Evolutionary conservation across 2,797 vertebrate species (phyloP).

Genomic region (Artibeus jamaicensis): DNA sequence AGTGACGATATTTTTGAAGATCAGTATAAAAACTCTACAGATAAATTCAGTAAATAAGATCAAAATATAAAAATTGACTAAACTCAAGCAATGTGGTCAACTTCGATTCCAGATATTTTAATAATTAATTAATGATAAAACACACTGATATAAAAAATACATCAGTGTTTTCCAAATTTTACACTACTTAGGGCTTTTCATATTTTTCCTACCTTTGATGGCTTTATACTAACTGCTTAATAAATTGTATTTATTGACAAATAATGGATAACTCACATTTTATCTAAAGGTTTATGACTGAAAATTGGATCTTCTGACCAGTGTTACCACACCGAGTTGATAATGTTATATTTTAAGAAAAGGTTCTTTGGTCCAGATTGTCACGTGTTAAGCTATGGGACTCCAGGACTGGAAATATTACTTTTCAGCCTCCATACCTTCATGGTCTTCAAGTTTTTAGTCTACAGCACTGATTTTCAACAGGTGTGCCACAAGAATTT

Average conservation of each 20-base stretch:
- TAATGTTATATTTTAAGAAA: not conserved
- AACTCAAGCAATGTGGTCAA: not conserved
- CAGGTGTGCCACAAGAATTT: not conserved
- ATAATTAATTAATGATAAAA: not conserved
- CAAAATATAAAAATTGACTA: not conserved
- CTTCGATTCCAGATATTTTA: constrained; percentile 7
- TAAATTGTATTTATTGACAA: not conserved
- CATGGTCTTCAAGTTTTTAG: not conserved
- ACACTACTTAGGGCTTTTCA: not conserved
- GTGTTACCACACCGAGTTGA: not conserved
- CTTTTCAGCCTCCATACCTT: not conserved
- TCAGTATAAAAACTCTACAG: not conserved
- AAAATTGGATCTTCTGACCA: not conserved
- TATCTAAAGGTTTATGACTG: not conserved
- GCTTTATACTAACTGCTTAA: not conserved
- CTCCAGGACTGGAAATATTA: not conserved
- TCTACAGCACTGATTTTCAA: not conserved
- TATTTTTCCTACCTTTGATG: not conserved
- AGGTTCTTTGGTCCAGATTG: not conserved
- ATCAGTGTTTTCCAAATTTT: not conserved
- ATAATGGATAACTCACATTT: not conserved
- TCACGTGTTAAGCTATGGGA: not conserved
- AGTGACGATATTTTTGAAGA: not conserved
- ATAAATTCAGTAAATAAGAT: not conserved
- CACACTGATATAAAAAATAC: not conserved